phyloP scores from a whole-genome alignment of 2,113 vertebrate genomes.

The Myrmophylax atrothorax region DNA sequence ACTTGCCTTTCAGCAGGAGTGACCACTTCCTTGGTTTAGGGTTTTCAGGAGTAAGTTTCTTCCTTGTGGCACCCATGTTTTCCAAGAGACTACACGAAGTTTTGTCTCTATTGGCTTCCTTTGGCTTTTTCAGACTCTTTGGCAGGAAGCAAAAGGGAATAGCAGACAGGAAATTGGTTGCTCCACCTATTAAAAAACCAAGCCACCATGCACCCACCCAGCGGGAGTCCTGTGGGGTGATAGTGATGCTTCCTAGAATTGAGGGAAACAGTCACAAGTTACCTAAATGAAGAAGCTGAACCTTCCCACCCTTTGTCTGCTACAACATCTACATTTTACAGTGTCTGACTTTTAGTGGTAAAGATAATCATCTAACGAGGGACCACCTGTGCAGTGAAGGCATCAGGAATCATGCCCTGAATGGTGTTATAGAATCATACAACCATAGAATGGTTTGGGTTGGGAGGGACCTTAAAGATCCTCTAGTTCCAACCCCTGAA shows the following conservation, averaged over 20 bases:
- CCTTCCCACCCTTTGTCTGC: not conserved
- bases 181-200: slow-evolving; percentile 80
- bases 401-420: not conserved
- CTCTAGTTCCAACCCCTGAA: not conserved
- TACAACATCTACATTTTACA: not conserved
- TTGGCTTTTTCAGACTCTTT: slow-evolving; percentile 70
- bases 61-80: not conserved
- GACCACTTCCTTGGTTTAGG: not conserved
- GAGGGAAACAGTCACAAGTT: not conserved
- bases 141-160: slow-evolving; percentile 93
- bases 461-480: not conserved
- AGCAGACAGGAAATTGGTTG: slow-evolving; percentile 72
- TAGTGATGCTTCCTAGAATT: slow-evolving; percentile 81
- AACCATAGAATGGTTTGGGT: not conserved
- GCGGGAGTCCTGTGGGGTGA: slow-evolving; percentile 86
- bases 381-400: not conserved
- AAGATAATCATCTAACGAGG: not conserved
- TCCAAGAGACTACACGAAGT: not conserved
- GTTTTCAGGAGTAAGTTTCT: not conserved
- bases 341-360: not conserved
- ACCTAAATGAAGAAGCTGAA: not conserved
- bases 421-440: accelerated
- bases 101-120: not conserved
- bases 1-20: slow-evolving; percentile 60
- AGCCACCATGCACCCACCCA: slow-evolving; percentile 99